Conservation (phyloP, 2,797 vertebrate genomes). For the Aphelocoma californica region DNA sequence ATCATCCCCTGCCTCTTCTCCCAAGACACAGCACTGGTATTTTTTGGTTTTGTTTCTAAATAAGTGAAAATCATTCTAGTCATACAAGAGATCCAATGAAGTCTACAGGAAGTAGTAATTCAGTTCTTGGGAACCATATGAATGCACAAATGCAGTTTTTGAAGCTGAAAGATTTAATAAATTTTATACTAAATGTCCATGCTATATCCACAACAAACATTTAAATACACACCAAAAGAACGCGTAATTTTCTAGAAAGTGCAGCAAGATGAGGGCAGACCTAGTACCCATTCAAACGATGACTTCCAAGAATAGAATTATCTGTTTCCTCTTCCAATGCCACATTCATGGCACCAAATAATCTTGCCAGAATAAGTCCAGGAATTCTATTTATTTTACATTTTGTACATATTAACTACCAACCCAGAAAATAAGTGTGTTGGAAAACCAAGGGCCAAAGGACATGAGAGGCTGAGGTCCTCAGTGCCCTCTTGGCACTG, state of each 20-base stretch:
- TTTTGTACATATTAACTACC: background rate
- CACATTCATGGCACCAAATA: background rate
- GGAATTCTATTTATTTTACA: background rate
- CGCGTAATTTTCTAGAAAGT: fast-evolving
- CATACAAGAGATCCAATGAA: background rate
- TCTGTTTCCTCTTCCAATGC: background rate
- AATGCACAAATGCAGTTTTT: background rate
- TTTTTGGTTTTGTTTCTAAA: background rate
- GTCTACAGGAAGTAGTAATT: background rate
- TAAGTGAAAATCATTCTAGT: background rate
- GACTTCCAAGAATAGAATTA: background rate
- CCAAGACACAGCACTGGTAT: background rate
- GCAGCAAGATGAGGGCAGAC: background rate
- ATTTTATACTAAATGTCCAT: background rate
- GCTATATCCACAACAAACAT: background rate
- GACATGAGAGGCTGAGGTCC: background rate
- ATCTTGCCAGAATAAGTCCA: background rate
- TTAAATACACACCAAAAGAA: background rate
- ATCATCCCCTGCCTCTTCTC: background rate
- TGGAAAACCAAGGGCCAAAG: background rate
- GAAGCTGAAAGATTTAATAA: background rate
- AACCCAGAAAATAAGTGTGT: background rate
- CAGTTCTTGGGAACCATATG: background rate
- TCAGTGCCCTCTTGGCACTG: background rate
- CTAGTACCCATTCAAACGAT: background rate